Percentiles rank a stretch among this genome's conserved stretches.
phyloP scores from a whole-genome alignment of 2,113 vertebrate species.

The Lamprologus sp. region DNA sequence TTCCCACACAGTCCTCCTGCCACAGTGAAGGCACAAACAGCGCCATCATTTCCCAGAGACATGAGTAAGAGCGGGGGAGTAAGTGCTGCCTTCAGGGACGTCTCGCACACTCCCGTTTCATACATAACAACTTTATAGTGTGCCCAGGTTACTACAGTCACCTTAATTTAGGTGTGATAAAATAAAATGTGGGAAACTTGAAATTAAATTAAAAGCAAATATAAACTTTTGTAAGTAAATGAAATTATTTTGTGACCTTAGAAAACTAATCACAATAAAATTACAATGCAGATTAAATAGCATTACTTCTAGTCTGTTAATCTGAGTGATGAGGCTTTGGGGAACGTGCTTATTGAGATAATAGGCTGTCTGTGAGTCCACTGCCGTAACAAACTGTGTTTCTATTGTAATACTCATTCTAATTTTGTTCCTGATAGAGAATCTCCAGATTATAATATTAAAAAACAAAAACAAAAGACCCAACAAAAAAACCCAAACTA shows the following conservation, averaged over 20 bases:
- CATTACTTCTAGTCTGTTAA: not conserved
- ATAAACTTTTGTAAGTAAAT: not conserved
- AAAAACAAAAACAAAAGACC: too few relatives aligned
- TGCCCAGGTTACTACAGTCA: not conserved
- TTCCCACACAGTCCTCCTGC: not conserved
- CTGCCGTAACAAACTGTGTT: not conserved
- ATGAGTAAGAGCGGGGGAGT: constrained; percentile 5
- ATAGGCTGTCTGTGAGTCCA: not conserved
- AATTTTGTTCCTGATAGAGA: not conserved
- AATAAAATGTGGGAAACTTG: not conserved
- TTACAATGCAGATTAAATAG: not conserved
- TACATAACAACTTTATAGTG: not conserved
- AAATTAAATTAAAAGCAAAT: not conserved
- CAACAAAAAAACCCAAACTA: not conserved
- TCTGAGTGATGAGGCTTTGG: not conserved
- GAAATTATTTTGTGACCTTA: not conserved
- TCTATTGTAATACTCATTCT: not conserved
- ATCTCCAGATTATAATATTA: not conserved
- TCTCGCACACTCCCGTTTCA: not conserved
- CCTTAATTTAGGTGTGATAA: not conserved
- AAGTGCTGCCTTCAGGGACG: constrained; percentile 37
- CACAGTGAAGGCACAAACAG: constrained; percentile 30
- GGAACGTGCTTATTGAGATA: not conserved
- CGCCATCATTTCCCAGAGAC: constrained; percentile 28
- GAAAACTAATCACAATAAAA: not conserved